These are phyloP conservation scores for Rhinella marina DNA, from an alignment of 2,797 vertebrate genomes.

Conservation along the genomic window DNA sequence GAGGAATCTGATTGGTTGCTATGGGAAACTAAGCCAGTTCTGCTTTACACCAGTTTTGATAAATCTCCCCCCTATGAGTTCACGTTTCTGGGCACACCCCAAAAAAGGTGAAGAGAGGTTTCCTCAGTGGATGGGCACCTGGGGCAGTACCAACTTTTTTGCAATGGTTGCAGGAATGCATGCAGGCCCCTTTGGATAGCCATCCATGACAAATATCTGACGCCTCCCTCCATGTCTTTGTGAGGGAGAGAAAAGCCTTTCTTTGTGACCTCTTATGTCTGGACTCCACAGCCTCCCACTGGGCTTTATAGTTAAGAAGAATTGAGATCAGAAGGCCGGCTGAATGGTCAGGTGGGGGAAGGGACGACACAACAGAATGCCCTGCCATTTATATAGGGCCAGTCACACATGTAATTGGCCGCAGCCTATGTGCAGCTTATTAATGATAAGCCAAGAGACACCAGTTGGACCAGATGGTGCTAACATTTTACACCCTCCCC, in stretches of 20 bases:
- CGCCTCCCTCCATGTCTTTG: slow-evolving; percentile 12
- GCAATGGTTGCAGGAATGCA: no score
- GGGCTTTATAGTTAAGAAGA: slow-evolving; percentile 56
- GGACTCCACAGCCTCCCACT: slow-evolving; percentile 29
- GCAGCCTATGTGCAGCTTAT: background rate
- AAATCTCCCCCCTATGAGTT: no score
- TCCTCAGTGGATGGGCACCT: no score
- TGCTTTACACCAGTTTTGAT: no score
- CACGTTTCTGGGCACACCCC: no score
- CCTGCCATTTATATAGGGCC: background rate
- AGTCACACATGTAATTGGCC: background rate
- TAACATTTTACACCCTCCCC: background rate
- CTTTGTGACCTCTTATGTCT: slow-evolving; percentile 23
- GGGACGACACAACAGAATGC: slow-evolving; percentile 21
- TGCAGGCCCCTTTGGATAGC: no score
- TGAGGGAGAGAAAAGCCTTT: background rate
- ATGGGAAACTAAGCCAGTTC: no score
- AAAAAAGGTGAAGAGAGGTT: no score
- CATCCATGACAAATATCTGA: background rate
- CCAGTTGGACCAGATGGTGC: background rate
- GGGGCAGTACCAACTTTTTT: no score
- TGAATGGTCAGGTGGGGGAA: slow-evolving; percentile 55
- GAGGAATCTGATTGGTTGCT: no score
- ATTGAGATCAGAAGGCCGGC: slow-evolving; percentile 57
- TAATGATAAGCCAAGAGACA: no score